These are phyloP conservation scores for Tetraneura akinire DNA, from an alignment of 1,140 invertebrate species.

Conservation along the genomic window DNA sequence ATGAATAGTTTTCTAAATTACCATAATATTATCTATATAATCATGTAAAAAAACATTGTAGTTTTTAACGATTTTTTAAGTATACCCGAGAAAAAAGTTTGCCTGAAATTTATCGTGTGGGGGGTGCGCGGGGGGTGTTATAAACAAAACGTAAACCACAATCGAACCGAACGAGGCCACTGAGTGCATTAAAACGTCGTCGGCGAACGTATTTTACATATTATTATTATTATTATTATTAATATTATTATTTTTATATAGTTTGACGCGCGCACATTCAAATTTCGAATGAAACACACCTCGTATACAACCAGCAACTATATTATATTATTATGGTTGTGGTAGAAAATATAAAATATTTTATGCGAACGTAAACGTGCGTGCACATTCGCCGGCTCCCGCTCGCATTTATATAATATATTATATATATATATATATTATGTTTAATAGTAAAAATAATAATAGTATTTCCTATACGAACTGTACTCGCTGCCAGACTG, in stretches of 20 bases:
- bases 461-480: not conserved
- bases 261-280: not conserved
- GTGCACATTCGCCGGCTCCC: not conserved
- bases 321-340: no score
- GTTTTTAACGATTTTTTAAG: constrained; percentile 16
- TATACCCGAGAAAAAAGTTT: not conserved
- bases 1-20: no score
- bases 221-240: no score
- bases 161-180: not conserved
- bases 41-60: no score
- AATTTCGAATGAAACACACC: constrained; percentile 11
- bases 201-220: not conserved
- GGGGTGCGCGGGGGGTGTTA: no score
- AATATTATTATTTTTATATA: no score
- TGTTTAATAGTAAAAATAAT: no score
- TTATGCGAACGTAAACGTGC: constrained; percentile 8
- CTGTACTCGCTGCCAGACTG: not conserved
- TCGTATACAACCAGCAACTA: not conserved
- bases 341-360: constrained; percentile 12
- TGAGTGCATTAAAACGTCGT: not conserved
- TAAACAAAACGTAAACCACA: not conserved
- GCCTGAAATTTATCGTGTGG: not conserved
- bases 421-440: not conserved
- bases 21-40: no score
- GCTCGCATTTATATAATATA: not conserved